phyloP scores from a whole-genome alignment of 1,140 invertebrate genomes.

The Heliconius nattereri region DNA sequence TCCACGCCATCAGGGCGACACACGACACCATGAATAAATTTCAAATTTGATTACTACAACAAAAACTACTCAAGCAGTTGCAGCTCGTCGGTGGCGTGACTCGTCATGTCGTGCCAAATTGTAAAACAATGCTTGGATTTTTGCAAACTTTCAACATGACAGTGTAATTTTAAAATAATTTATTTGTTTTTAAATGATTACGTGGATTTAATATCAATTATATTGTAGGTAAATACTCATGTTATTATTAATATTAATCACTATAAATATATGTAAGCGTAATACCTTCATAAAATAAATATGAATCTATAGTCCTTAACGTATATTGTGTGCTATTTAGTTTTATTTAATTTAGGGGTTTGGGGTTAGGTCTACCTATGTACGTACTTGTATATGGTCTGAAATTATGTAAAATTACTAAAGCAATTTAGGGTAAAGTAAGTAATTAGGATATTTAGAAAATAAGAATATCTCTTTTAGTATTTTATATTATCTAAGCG shows the following conservation, averaged over 20 bases:
- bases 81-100: conserved; percentile 57
- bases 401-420: not conserved
- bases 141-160: conserved; percentile 57
- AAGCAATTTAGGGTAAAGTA: not conserved
- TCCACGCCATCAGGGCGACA: conserved; percentile 6
- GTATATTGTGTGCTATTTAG: conserved; percentile 21
- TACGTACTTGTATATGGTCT: not conserved
- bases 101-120: conserved; percentile 64
- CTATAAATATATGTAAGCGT: too few relatives aligned
- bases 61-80: conserved; percentile 5
- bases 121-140: conserved; percentile 64
- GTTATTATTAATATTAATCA: too few relatives aligned
- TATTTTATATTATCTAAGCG: not conserved
- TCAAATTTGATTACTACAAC: not conserved
- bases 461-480: not conserved
- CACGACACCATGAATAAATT: not conserved
- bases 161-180: not conserved
- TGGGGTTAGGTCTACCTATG: not conserved
- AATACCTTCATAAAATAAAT: conserved; percentile 1
- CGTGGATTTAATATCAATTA: not conserved
- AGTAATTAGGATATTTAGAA: not conserved
- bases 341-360: conserved; percentile 31
- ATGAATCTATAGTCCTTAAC: not conserved
- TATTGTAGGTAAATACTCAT: too few relatives aligned
- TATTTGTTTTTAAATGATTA: not conserved